Conservation (phyloP, 2,797 vertebrate species). For the Pyrocephalus nanus region DNA sequence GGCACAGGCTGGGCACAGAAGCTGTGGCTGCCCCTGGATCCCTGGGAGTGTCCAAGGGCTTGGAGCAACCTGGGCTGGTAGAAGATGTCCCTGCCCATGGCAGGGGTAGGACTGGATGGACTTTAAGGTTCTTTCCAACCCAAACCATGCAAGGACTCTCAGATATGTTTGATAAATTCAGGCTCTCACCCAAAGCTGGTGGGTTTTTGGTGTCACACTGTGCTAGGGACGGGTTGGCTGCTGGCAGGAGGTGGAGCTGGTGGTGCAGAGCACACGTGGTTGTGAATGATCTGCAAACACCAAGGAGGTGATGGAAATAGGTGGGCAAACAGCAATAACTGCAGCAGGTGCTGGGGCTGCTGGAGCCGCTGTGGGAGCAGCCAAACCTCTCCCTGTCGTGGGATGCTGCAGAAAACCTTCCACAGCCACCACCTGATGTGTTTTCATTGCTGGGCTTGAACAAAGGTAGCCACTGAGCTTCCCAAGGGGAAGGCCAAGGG, state of each 20-base stretch:
- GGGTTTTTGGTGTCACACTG: accelerated
- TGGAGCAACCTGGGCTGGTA: accelerated
- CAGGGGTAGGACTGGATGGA: neutral
- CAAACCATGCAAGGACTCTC: neutral
- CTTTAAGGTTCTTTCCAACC: accelerated
- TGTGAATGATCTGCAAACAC: neutral
- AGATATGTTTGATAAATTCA: neutral
- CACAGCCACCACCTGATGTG: accelerated
- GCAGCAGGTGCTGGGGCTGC: accelerated
- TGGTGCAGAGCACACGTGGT: neutral
- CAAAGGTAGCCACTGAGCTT: neutral
- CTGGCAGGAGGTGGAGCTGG: accelerated
- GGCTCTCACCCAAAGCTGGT: neutral
- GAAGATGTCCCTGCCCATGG: neutral
- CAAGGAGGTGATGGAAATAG: neutral
- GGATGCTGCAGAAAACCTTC: neutral
- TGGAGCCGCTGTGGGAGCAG: accelerated
- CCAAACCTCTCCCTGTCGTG: neutral
- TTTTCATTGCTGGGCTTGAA: neutral
- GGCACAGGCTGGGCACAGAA: neutral
- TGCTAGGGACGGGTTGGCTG: accelerated
- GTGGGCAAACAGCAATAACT: neutral
- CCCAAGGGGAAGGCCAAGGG: neutral
- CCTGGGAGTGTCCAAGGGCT: neutral
- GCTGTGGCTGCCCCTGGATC: neutral